Base-by-base conservation (phyloP, 2,888 invertebrate genomes). In the Trichopoda pennipes region DNA sequence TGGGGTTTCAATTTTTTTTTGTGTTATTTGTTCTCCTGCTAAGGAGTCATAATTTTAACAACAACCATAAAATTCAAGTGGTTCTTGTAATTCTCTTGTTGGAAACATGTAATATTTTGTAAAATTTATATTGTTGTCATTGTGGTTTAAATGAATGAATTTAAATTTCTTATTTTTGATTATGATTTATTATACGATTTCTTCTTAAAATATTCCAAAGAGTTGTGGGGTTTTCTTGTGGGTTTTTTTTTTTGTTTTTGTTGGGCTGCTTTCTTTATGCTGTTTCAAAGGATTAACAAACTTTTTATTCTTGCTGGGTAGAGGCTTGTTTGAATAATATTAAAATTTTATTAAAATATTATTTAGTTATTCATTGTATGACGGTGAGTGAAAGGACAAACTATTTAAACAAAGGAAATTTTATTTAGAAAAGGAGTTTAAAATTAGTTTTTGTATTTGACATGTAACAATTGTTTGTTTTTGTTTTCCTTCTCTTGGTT, bases 91-190 rank as follows among this genome's bases (percentile, higher is more conserved):
- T 80, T 32, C 68, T 56, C 28, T 60, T 80, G 73, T 73, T 68
- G 51, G 28, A 23, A 61, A 73, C 72, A 68, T 74, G 78, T 74
- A 14, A 61, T 61, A 68, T 68, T 80, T 80, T 73, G 73, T 74
- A 68, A 73, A 74, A 68, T 69, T 80, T 80, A 28, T 74, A 79
- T 79, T 79, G 70, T 78, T 74, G 68, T 73, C 74, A 74, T 78
- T 75, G 63, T 35, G 60, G 38, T 63, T 68, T n/a, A 19, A 68
- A 66, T 32, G 42, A 66, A 77, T 77, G 77, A 77, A 77, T 77
- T 77, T 77, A 61, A 70, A 76, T 61, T 66, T 75, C 21, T 12
- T 55, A 77, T 44, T 72, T 79, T 72, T 72, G 70, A 79, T 76
- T 79, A 79, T 82, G 75, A 79, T 82, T 82, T 82, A 80, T 80